Conservation (phyloP, 2,113 vertebrate species). For the Crocuta crocuta region DNA sequence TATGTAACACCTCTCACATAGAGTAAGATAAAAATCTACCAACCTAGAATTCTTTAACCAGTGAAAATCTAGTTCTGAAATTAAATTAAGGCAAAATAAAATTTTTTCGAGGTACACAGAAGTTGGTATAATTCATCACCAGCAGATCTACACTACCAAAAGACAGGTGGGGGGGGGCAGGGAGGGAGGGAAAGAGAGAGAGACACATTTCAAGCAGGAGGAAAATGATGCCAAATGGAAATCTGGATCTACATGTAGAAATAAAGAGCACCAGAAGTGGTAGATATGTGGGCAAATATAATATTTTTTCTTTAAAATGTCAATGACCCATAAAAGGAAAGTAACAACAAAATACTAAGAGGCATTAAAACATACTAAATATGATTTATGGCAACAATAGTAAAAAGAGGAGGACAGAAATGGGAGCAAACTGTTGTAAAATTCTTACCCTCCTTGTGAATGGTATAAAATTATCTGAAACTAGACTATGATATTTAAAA, state of each 20-base stretch:
- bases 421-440: neutral
- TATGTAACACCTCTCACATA: neutral
- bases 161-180: neutral
- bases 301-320: neutral
- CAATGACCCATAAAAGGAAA: neutral
- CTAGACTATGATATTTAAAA: neutral
- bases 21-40: neutral
- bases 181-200: neutral
- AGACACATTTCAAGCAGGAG: neutral
- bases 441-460: neutral
- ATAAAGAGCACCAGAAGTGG: neutral
- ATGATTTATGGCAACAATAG: neutral
- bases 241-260: neutral
- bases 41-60: neutral
- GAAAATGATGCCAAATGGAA: neutral
- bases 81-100: neutral
- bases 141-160: neutral
- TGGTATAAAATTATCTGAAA: neutral
- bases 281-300: neutral
- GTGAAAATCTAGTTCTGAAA: neutral
- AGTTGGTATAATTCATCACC: neutral
- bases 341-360: neutral
- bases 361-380: neutral
- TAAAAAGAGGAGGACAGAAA: neutral
- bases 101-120: neutral